Percentiles rank a stretch among this genome's conserved stretches.
These are phyloP conservation scores for Ornithorhynchus anatinus DNA, from an alignment of 2,113 vertebrate genomes.

Conservation along the genomic window DNA sequence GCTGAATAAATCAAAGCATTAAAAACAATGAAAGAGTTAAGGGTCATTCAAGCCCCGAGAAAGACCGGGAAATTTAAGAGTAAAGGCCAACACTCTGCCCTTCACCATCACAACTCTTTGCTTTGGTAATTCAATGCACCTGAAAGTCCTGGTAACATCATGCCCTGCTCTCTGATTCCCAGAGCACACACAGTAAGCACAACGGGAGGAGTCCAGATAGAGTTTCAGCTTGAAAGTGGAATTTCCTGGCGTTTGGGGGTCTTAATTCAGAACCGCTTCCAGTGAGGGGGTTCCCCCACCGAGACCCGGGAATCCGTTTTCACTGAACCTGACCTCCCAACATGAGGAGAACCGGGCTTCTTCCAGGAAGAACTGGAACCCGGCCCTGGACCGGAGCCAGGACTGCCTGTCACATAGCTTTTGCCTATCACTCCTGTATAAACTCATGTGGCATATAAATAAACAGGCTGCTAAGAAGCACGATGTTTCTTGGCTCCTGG, in stretches of 20 bases:
- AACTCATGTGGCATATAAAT: slow-evolving; percentile 6
- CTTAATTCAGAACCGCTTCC: slow-evolving; percentile 43
- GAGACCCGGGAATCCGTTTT: slow-evolving; percentile 30
- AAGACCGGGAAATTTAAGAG: not conserved
- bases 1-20: not conserved
- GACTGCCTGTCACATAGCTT: slow-evolving; percentile 9
- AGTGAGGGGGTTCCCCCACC: slow-evolving; percentile 40
- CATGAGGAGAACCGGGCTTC: slow-evolving; percentile 8
- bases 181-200: not conserved
- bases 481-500: not conserved
- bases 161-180: not conserved
- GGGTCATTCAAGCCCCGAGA: not conserved
- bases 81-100: not conserved
- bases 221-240: slow-evolving; percentile 52
- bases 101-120: not conserved
- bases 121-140: not conserved
- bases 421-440: slow-evolving; percentile 16
- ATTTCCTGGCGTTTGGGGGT: slow-evolving; percentile 51
- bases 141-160: not conserved
- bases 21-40: not conserved
- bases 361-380: not conserved
- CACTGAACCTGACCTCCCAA: slow-evolving; percentile 52
- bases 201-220: slow-evolving; percentile 6
- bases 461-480: not conserved
- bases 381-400: slow-evolving; percentile 1